phyloP scores from a whole-genome alignment of 1,140 invertebrate genomes.

The Harpegnathos saltator region DNA sequence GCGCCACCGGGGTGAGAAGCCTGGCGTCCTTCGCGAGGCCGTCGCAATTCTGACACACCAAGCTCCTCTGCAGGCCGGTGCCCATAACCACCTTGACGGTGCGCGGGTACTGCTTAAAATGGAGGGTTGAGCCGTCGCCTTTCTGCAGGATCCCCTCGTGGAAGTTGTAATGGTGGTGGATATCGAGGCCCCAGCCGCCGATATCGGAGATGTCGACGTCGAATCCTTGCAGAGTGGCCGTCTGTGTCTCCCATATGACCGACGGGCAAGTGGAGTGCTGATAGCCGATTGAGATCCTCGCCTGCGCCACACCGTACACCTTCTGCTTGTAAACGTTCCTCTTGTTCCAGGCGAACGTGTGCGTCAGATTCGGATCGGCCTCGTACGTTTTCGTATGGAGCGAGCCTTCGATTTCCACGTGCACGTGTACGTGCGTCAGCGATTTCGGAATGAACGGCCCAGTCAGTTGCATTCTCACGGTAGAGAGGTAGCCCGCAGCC shows the following conservation, averaged over 20 bases:
- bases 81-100: slow-evolving; percentile 97
- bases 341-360: slow-evolving; percentile 99
- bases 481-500: slow-evolving; percentile 96
- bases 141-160: slow-evolving; percentile 98
- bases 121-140: slow-evolving; percentile 97
- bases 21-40: slow-evolving; percentile 94
- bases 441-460: slow-evolving; percentile 92
- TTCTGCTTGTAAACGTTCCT: slow-evolving; percentile 99
- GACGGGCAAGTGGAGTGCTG: slow-evolving; percentile 95
- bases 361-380: slow-evolving; percentile 96
- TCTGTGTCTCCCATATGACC: slow-evolving; percentile 97
- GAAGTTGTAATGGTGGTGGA: slow-evolving; percentile 99
- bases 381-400: slow-evolving; percentile 96
- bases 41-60: slow-evolving; percentile 93
- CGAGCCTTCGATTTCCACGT: slow-evolving; percentile 96
- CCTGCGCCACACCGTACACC: slow-evolving; percentile 95
- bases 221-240: slow-evolving; percentile 97
- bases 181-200: slow-evolving; percentile 98
- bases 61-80: slow-evolving; percentile 93
- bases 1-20: slow-evolving; percentile 95
- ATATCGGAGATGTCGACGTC: slow-evolving; percentile 98
- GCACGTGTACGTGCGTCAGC: slow-evolving; percentile 94
- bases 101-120: slow-evolving; percentile 96
- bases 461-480: slow-evolving; percentile 96
- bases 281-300: slow-evolving; percentile 96